These are phyloP conservation scores for Myzus persicae DNA, from an alignment of 1,140 invertebrate genomes.

Conservation along the genomic window DNA sequence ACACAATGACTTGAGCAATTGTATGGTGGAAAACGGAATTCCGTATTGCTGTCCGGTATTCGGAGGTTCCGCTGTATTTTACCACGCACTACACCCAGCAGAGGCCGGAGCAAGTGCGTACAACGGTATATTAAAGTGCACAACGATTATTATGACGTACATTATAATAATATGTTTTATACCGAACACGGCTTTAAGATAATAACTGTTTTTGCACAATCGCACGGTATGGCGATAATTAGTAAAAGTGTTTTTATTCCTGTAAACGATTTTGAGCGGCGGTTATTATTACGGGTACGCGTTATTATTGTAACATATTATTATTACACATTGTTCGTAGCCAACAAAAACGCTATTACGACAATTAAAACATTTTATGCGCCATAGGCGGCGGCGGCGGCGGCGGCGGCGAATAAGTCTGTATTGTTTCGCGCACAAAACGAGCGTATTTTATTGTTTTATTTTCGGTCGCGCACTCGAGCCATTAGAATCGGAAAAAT, in stretches of 20 bases:
- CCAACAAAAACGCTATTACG: conserved; percentile 24
- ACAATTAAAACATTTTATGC: conserved; percentile 31
- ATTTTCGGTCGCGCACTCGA: neutral
- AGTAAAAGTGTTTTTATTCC: conserved; percentile 37
- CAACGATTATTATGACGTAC: neutral
- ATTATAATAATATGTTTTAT: neutral
- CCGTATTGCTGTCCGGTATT: neutral
- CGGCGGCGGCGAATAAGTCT: no score
- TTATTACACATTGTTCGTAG: neutral
- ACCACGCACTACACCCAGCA: neutral
- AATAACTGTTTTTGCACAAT: neutral
- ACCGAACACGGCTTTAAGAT: neutral
- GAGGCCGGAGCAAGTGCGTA: neutral
- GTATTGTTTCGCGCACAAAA: neutral
- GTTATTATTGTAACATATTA: neutral
- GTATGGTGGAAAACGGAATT: no score
- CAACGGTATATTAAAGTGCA: neutral
- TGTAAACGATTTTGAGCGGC: conserved; percentile 17
- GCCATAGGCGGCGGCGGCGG: neutral
- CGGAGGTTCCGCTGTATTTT: neutral
- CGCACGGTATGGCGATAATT: conserved; percentile 14
- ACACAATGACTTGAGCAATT: no score
- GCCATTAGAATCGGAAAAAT: neutral
- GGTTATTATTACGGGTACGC: neutral
- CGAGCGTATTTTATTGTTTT: conserved; percentile 10